Conservation (phyloP, 2,888 invertebrate genomes). For the Drosophila mettleri region DNA sequence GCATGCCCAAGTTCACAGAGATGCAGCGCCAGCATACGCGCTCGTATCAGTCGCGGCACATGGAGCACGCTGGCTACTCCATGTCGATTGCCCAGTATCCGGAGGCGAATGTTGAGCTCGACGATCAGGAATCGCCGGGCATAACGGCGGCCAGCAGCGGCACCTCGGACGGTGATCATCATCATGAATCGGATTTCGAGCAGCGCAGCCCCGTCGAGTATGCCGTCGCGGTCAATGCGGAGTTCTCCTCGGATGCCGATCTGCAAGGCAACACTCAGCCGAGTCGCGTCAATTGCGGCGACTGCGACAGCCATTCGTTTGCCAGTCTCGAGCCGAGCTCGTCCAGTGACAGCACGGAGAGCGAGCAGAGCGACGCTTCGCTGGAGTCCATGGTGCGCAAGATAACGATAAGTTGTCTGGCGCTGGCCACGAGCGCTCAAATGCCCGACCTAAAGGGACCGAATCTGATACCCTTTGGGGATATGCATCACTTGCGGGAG, state of each 20-base stretch:
- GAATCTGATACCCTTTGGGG: constrained; percentile 69
- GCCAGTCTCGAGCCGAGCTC: constrained; percentile 46
- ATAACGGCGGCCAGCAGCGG: constrained; percentile 44
- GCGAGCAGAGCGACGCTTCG: constrained; percentile 66
- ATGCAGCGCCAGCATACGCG: constrained; percentile 55
- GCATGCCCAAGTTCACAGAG: constrained; percentile 33
- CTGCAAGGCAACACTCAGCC: constrained; percentile 10
- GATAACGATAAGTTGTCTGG: constrained; percentile 64
- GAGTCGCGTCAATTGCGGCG: constrained; percentile 32
- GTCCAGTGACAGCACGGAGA: constrained; percentile 48
- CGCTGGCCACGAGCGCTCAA: constrained; percentile 59
- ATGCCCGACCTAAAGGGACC: constrained; percentile 63
- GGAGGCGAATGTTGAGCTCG: constrained; percentile 2
- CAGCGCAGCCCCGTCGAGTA: constrained; percentile 35
- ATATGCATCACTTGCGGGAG: constrained; percentile 63
- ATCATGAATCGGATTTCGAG: constrained; percentile 54
- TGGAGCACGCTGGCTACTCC: constrained; percentile 34
- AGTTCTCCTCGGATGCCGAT: constrained; percentile 59
- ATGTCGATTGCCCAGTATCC: constrained; percentile 4
- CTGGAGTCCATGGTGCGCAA: constrained; percentile 65
- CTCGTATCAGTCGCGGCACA: constrained; percentile 55
- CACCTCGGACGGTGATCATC: constrained; percentile 50
- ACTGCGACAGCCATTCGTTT: constrained; percentile 52
- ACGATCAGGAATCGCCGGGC: constrained; percentile 16
- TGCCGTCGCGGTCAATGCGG: constrained; percentile 16